Percentiles rank a stretch among this genome's conserved stretches.
These are phyloP conservation scores for Hypsibius dujardini DNA, from an alignment of 1,140 invertebrate genomes.

Conservation along the genomic window DNA sequence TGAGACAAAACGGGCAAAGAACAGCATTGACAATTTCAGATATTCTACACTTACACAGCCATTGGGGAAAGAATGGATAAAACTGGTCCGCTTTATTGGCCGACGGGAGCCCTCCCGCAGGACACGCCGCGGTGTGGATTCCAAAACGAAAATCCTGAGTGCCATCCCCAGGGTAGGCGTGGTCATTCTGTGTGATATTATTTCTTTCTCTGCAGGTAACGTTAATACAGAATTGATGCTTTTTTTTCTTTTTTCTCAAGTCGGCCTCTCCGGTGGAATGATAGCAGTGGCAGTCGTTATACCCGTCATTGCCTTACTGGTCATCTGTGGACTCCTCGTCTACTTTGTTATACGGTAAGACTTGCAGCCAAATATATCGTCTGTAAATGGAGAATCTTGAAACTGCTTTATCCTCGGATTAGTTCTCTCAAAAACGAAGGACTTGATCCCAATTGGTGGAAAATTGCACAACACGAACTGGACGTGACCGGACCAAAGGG, in stretches of 20 bases:
- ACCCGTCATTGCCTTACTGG: neutral
- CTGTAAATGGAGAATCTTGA: neutral
- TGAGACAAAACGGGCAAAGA: neutral
- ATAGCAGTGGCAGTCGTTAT: conserved; percentile 12
- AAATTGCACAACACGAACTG: neutral
- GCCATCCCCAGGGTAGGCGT: conserved; percentile 3
- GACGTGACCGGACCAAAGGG: neutral
- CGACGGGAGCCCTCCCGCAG: neutral
- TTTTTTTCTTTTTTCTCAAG: neutral
- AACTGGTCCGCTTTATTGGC: conserved; percentile 5
- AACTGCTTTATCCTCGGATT: neutral
- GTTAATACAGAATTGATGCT: neutral
- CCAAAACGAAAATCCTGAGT: neutral
- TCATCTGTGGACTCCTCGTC: neutral
- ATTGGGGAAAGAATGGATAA: neutral
- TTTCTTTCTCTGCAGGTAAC: neutral
- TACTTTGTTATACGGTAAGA: neutral
- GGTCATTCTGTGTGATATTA: neutral
- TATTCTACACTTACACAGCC: conserved; percentile 7
- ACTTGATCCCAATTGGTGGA: conserved; percentile 12
- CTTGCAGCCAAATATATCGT: neutral
- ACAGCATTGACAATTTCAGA: neutral
- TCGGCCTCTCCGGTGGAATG: neutral
- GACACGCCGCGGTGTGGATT: conserved; percentile 11
- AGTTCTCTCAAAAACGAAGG: conserved; percentile 7